Evolutionary conservation across 2,888 invertebrate genomes (phyloP).

Genomic region (Sabellastarte sp.): DNA sequence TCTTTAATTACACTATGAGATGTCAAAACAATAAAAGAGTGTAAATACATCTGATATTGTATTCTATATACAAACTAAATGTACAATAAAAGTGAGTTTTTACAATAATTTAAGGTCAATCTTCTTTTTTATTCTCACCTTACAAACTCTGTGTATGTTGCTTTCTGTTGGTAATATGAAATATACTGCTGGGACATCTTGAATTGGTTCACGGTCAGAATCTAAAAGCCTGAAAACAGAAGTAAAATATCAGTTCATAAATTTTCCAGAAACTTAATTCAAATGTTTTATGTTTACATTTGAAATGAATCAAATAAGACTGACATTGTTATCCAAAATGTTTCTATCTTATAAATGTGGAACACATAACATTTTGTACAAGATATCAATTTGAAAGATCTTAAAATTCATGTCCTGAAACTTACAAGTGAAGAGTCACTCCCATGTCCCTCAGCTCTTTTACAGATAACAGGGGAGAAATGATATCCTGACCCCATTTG

Average conservation of each 20-base stretch:
- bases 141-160: constrained; percentile 89
- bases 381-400: too few species aligned
- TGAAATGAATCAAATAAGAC: too few species aligned
- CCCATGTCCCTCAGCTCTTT: constrained; percentile 94
- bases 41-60: background rate
- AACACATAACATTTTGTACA: too few species aligned
- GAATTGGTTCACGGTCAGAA: constrained; percentile 70
- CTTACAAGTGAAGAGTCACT: constrained; percentile 93
- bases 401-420: too few species aligned
- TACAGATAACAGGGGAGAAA: constrained; percentile 92
- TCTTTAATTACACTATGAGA: too few species aligned
- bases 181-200: constrained; percentile 98
- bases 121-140: too few species aligned
- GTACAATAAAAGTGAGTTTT: background rate
- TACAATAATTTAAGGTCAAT: constrained; percentile 3
- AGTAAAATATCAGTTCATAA: too few species aligned
- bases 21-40: background rate
- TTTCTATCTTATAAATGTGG: too few species aligned
- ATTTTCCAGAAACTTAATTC: too few species aligned
- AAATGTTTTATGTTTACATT: too few species aligned
- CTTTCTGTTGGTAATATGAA: constrained; percentile 96
- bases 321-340: too few species aligned
- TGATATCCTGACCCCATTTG: constrained; percentile 94
- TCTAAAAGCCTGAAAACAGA: constrained; percentile 50
- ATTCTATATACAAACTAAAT: background rate